phyloP scores from a whole-genome alignment of 2,797 vertebrate species.

The Thalassophryne amazonica region DNA sequence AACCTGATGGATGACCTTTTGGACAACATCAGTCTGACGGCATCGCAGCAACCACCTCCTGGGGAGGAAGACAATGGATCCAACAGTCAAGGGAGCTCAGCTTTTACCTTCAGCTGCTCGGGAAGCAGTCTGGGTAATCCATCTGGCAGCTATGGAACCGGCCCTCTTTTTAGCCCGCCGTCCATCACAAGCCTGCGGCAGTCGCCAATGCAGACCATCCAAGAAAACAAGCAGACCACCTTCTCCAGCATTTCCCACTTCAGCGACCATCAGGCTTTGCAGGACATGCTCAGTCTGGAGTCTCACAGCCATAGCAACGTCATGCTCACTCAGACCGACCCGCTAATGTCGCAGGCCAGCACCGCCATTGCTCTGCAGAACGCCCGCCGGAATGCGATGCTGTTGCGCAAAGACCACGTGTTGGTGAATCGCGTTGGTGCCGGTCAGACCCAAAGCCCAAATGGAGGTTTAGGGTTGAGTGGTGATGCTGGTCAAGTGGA shows the following conservation, averaged over 20 bases:
- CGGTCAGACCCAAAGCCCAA: conserved; percentile 80
- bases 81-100: conserved; percentile 87
- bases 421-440: conserved; percentile 80
- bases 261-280: conserved; percentile 87
- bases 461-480: conserved; percentile 77
- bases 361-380: conserved; percentile 90
- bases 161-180: conserved; percentile 86
- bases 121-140: conserved; percentile 86
- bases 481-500: conserved; percentile 79
- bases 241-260: conserved; percentile 94
- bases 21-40: conserved; percentile 90
- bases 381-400: conserved; percentile 87
- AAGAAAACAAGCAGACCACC: conserved; percentile 96
- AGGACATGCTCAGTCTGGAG: conserved; percentile 91
- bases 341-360: conserved; percentile 97
- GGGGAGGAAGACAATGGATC: conserved; percentile 79
- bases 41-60: conserved; percentile 86
- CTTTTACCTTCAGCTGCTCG: conserved; percentile 91
- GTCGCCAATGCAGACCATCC: conserved; percentile 99
- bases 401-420: conserved; percentile 87
- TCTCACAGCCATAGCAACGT: conserved; percentile 89
- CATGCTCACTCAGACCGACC: conserved; percentile 96
- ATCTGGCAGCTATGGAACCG: conserved; percentile 83
- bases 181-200: conserved; percentile 90
- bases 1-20: conserved; percentile 96